Evolutionary conservation across 2,113 vertebrate genomes (phyloP).

Genomic region (Machaerirhynchus nigripectus): DNA sequence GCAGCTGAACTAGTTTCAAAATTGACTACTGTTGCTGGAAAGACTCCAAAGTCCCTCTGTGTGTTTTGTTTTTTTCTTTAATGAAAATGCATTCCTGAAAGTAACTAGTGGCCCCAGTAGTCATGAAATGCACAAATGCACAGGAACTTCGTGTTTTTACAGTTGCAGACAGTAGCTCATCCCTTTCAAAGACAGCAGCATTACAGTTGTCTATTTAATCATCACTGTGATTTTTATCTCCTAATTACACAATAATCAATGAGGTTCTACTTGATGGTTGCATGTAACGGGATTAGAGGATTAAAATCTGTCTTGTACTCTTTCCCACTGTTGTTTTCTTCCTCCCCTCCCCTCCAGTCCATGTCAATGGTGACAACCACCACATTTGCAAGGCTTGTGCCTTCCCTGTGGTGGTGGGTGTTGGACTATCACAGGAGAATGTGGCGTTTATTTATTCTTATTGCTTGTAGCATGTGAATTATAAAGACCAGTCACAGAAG

Average conservation of each 20-base stretch:
- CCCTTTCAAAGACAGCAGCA: background rate
- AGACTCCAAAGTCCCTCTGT: background rate
- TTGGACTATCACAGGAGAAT: background rate
- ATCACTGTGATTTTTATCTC: background rate
- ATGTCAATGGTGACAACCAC: background rate
- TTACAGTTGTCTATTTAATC: background rate
- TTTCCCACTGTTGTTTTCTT: background rate
- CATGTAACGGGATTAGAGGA: background rate
- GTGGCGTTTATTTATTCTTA: background rate
- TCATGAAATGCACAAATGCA: background rate
- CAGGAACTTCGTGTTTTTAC: background rate
- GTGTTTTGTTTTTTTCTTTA: background rate
- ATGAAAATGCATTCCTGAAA: background rate
- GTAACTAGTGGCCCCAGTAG: background rate
- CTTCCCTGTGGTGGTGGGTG: accelerated
- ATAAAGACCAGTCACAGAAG: background rate
- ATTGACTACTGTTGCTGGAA: background rate
- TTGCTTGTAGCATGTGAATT: background rate
- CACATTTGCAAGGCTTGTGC: background rate
- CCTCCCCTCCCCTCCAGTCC: background rate
- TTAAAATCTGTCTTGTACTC: background rate
- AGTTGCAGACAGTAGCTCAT: conserved; percentile 5
- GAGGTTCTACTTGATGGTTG: background rate
- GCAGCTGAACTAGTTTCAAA: background rate
- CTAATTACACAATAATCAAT: background rate